Evolutionary conservation across 2,888 invertebrate genomes (phyloP).

Genomic region (Volucella zonaria): DNA sequence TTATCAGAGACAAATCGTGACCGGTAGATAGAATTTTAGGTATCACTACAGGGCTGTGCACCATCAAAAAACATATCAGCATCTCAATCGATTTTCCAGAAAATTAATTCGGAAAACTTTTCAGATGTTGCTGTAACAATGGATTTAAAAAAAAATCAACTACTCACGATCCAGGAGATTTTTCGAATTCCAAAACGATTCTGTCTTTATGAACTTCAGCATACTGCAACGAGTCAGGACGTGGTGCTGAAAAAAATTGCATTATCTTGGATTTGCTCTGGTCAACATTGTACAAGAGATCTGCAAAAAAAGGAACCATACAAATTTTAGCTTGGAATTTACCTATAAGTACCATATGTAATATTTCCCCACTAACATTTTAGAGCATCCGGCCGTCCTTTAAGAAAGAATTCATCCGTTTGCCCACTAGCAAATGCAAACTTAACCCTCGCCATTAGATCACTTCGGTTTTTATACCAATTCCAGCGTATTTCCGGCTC

Average conservation of each 20-base stretch:
- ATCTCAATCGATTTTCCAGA: background rate
- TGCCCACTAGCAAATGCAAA: constrained; percentile 84
- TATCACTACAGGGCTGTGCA: no score
- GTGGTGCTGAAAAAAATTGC: constrained; percentile 82
- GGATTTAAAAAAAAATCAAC: background rate
- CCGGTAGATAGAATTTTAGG: no score
- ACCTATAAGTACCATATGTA: background rate
- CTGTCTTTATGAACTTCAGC: constrained; percentile 84
- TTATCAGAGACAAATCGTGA: no score
- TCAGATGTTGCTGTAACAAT: no score
- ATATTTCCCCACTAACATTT: constrained; percentile 84
- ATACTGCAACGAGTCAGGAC: constrained; percentile 88
- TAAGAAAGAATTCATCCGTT: constrained; percentile 85
- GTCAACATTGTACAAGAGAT: constrained; percentile 76
- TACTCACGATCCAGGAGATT: constrained; percentile 77
- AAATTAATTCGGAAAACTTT: no score
- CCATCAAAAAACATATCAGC: background rate
- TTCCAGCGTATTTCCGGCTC: constrained; percentile 84
- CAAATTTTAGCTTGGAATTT: background rate
- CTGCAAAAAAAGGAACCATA: constrained; percentile 74
- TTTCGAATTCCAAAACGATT: constrained; percentile 84
- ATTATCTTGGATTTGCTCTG: constrained; percentile 78
- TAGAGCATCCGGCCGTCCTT: constrained; percentile 88
- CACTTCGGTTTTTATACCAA: constrained; percentile 86
- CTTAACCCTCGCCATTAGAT: constrained; percentile 85